Percentiles rank a stretch among this genome's conserved stretches.
These are phyloP conservation scores for Ceuthmochares aereus DNA, from an alignment of 2,113 vertebrate genomes.

Conservation along the genomic window DNA sequence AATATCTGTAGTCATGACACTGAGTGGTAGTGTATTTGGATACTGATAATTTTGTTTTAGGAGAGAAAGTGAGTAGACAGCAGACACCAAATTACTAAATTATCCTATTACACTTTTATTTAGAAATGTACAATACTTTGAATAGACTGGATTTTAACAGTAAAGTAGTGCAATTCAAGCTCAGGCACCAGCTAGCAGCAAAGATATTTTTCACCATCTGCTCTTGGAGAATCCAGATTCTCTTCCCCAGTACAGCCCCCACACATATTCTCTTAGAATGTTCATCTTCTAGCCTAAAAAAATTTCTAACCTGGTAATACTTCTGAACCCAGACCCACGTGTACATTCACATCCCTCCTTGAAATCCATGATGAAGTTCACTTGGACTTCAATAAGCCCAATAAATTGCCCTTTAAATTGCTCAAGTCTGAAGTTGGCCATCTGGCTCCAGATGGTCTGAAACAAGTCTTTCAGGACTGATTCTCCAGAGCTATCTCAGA, in stretches of 20 bases:
- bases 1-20: background rate
- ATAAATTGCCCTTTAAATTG: conserved; percentile 51
- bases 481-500: conserved; percentile 42
- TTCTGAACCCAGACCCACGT: background rate
- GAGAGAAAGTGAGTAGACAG: conserved; percentile 13
- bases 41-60: conserved; percentile 20
- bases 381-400: conserved; percentile 11
- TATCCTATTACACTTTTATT: conserved; percentile 50
- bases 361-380: background rate
- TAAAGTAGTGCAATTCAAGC: conserved; percentile 35
- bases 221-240: conserved; percentile 59
- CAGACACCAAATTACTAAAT: conserved; percentile 60
- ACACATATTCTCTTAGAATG: conserved; percentile 26
- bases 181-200: conserved; percentile 29
- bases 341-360: conserved; percentile 3
- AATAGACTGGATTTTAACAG: conserved; percentile 56
- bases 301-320: conserved; percentile 41
- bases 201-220: conserved; percentile 67
- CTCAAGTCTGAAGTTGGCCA: conserved; percentile 60
- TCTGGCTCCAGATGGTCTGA: conserved; percentile 68
- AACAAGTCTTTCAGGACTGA: conserved; percentile 52
- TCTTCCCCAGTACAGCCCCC: conserved; percentile 34
- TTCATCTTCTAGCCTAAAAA: background rate
- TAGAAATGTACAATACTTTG: conserved; percentile 58
- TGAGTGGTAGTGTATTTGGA: background rate